These are phyloP conservation scores for Nestor notabilis DNA, from an alignment of 2,113 vertebrate genomes.

Conservation along the genomic window DNA sequence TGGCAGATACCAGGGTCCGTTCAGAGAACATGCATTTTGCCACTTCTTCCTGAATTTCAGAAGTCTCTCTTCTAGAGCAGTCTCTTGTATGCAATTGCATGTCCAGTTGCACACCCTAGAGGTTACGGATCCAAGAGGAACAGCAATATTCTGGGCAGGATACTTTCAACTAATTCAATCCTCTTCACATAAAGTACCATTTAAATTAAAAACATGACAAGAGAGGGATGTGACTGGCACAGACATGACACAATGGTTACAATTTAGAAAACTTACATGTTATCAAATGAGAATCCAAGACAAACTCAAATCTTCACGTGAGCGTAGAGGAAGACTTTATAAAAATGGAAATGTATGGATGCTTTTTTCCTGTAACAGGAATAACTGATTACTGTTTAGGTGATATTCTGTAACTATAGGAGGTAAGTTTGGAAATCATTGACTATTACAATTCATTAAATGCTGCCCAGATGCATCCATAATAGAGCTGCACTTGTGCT, in stretches of 20 bases:
- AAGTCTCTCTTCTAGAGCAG: not conserved
- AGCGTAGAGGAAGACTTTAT: not conserved
- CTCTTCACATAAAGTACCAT: not conserved
- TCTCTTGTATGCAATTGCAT: not conserved
- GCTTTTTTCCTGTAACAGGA: not conserved
- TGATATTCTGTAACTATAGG: not conserved
- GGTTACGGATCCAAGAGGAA: not conserved
- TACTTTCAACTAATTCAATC: not conserved
- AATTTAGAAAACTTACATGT: not conserved
- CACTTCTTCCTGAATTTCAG: not conserved
- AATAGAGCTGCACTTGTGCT: not conserved
- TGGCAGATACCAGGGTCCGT: not conserved
- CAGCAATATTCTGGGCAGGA: not conserved
- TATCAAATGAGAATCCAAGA: not conserved
- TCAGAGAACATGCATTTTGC: not conserved
- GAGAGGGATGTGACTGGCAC: not conserved
- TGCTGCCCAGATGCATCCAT: not conserved
- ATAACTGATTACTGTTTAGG: not conserved
- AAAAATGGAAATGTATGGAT: conserved; percentile 17
- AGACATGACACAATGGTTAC: not conserved
- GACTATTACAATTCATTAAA: not conserved
- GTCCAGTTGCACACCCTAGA: not conserved
- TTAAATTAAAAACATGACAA: not conserved
- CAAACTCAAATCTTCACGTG: not conserved
- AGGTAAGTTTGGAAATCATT: conserved; percentile 43